Base-by-base conservation (phyloP, 2,888 invertebrate species). In the Alviniconcha strummeri region DNA sequence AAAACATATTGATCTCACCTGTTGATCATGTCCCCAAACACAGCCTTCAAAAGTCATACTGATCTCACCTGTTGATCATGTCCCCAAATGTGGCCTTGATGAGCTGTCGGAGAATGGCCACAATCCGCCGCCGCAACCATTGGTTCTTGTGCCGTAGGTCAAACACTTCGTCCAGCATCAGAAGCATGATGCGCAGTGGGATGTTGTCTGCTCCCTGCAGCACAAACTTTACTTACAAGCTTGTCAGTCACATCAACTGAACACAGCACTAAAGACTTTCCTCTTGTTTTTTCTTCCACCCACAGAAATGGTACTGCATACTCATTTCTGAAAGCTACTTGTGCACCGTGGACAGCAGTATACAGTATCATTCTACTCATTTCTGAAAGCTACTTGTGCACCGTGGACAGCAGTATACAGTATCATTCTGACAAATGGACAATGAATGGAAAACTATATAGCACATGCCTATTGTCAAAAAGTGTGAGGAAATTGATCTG, bases 121-220 rank as follows among this genome's bases (percentile, higher is more conserved):
- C 96, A 87, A 97, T 96, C 84, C 97, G 95, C 81, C 97, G 94
- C 71, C 97, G 94, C 81, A 97, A 94, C 97, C 97, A 97, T 64
- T 97, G 96, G 92, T 97, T 97, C 88, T 97, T 95, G 80, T 96
- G 96, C 92, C 96, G 96, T 85, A 97, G 94, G 93, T 97, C 97
- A 93, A 97, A 97, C 6, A 97, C 96, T 94, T 97, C 97, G 91
- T 97, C 97, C 95, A 97, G 96, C 82, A 97, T 93, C 54, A 97
- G 94, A 81, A 97, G 94, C 94, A 97, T 95, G 88, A 97, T 97
- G 88, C 97, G 95, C 88, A 97, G 94, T 17, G 97, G 97, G 93
- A 97, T 97, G 94, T 96, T 97, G 91, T 97, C 96, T 88, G 95
- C 92, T 64, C 90, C 91, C 90, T 91, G 86, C 60, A 56, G 55